These are phyloP conservation scores for Alligator mississippiensis DNA, from an alignment of 2,113 vertebrate genomes.

Conservation along the genomic window DNA sequence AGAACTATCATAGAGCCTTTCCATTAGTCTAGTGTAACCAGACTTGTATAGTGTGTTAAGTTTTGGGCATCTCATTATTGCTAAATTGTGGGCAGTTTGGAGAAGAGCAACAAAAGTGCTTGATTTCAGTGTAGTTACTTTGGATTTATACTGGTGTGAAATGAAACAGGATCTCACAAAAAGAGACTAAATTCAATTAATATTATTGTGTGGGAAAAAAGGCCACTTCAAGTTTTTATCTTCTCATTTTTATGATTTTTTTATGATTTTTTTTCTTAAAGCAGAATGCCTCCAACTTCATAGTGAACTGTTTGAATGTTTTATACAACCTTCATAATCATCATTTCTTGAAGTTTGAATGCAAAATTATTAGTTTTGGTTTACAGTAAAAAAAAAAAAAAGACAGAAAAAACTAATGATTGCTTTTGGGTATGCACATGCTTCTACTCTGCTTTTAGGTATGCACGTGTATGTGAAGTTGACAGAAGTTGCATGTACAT, in stretches of 20 bases:
- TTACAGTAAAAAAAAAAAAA: background rate
- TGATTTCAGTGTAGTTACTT: background rate
- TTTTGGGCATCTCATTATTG: background rate
- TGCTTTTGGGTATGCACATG: background rate
- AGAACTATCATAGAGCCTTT: background rate
- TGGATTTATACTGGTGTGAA: background rate
- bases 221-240: background rate
- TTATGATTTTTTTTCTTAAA: too few species aligned
- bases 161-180: background rate
- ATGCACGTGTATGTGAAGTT: background rate
- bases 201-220: conserved; percentile 26
- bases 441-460: background rate
- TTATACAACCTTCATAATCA: background rate
- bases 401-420: background rate
- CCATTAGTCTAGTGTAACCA: background rate
- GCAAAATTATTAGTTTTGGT: background rate
- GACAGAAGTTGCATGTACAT: background rate
- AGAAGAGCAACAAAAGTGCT: conserved; percentile 8
- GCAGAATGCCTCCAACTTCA: background rate
- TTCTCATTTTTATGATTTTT: background rate
- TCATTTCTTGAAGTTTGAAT: conserved; percentile 7
- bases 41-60: conserved; percentile 3
- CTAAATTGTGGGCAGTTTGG: background rate
- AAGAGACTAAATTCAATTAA: conserved; percentile 39
- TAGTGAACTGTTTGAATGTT: background rate